Conservation (phyloP, 2,888 invertebrate species). For the Piscicola geometra region DNA sequence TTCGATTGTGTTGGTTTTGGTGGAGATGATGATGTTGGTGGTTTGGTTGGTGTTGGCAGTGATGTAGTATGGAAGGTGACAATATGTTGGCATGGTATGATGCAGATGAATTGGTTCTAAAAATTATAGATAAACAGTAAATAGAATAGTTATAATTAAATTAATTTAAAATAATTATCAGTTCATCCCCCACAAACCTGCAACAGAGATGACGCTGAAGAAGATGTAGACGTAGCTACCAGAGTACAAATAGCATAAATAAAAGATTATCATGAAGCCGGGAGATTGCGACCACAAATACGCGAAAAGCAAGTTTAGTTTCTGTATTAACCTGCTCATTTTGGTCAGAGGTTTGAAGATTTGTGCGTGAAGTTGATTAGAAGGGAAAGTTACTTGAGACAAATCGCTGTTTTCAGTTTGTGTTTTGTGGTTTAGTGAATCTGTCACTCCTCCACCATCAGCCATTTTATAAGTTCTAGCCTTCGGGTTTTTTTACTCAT, state of each 20-base stretch:
- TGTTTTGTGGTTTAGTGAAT: background rate
- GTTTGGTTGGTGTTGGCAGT: too few relatives aligned
- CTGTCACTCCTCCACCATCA: background rate
- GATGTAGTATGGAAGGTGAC: background rate
- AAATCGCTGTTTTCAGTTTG: background rate
- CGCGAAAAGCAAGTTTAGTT: background rate
- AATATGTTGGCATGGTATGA: background rate
- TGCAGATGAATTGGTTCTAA: background rate
- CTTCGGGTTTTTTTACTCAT: background rate
- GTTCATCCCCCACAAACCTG: background rate
- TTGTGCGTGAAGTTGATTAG: too few relatives aligned
- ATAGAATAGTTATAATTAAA: too few relatives aligned
- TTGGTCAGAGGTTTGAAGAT: background rate
- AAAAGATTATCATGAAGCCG: constrained; percentile 3
- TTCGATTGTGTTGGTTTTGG: too few relatives aligned
- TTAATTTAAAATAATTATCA: background rate
- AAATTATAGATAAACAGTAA: too few relatives aligned
- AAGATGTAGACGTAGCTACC: background rate
- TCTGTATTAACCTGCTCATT: background rate
- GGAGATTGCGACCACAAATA: background rate
- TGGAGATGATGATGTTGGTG: too few relatives aligned
- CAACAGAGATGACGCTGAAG: background rate
- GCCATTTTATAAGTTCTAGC: background rate
- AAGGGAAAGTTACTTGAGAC: too few relatives aligned
- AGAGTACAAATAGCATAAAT: background rate